Percentiles rank a stretch among this genome's conserved stretches.
These are phyloP conservation scores for Selene dorsalis DNA, from an alignment of 2,797 vertebrate species.

Conservation along the genomic window DNA sequence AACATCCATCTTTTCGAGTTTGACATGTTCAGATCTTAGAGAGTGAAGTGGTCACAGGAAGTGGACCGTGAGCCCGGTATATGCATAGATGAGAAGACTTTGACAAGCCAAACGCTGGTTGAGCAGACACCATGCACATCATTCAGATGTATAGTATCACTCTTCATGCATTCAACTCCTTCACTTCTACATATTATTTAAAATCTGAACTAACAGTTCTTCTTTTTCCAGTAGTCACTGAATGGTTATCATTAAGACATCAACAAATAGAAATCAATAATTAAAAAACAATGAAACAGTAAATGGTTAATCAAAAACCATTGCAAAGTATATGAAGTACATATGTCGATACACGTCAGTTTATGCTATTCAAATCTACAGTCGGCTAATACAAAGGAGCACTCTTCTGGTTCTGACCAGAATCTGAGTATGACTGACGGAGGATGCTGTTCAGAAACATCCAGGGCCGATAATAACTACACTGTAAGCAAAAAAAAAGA, in stretches of 20 bases:
- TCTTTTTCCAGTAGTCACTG: slow-evolving; percentile 51
- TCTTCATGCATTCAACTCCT: slow-evolving; percentile 51
- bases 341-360: slow-evolving; percentile 40
- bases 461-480: slow-evolving; percentile 1
- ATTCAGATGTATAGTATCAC: slow-evolving; percentile 24
- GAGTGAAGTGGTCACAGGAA: slow-evolving; percentile 25
- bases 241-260: slow-evolving; percentile 32
- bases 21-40: slow-evolving; percentile 34
- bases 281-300: slow-evolving; percentile 29
- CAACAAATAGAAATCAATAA: slow-evolving; percentile 21
- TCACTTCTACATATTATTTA: slow-evolving; percentile 34
- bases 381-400: slow-evolving; percentile 32
- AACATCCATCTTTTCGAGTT: slow-evolving; percentile 25
- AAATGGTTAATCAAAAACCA: slow-evolving; percentile 34
- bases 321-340: slow-evolving; percentile 43
- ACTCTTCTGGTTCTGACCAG: slow-evolving; percentile 49
- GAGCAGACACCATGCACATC: slow-evolving; percentile 28
- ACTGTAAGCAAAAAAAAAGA: background rate
- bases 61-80: slow-evolving; percentile 22
- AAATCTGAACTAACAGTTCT: slow-evolving; percentile 21
- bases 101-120: slow-evolving; percentile 52
- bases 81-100: slow-evolving; percentile 62
- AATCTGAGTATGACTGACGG: slow-evolving; percentile 17
- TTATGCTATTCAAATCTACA: slow-evolving; percentile 42
- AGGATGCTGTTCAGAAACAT: slow-evolving; percentile 7